These are phyloP conservation scores for Melopsittacus undulatus DNA, from an alignment of 2,797 vertebrate species.

Conservation along the genomic window DNA sequence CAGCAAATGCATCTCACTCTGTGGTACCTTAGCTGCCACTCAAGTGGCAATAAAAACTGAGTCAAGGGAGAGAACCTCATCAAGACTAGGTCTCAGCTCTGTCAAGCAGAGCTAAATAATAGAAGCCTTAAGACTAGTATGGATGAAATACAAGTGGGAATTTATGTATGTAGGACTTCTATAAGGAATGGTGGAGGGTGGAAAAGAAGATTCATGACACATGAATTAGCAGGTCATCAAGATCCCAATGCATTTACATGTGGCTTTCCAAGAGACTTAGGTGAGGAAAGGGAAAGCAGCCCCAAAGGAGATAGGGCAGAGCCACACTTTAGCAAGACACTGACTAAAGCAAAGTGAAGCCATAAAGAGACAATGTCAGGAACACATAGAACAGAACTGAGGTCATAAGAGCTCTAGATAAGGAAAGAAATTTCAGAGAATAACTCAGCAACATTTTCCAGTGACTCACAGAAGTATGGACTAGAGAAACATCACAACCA, in stretches of 20 bases:
- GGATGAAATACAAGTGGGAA: background rate
- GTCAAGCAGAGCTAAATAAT: background rate
- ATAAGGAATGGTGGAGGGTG: background rate
- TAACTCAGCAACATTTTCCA: background rate
- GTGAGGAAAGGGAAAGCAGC: background rate
- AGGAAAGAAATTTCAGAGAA: background rate
- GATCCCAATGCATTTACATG: background rate
- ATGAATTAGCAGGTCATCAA: background rate
- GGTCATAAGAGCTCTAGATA: rapidly evolving
- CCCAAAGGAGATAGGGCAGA: background rate
- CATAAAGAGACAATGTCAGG: background rate
- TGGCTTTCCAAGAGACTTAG: background rate
- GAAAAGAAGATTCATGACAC: background rate
- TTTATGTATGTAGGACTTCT: background rate
- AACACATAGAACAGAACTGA: background rate
- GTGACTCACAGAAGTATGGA: background rate
- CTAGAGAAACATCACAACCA: background rate
- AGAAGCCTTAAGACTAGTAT: background rate
- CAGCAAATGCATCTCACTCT: background rate
- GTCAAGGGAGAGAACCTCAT: background rate
- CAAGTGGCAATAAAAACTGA: background rate
- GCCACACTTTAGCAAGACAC: background rate
- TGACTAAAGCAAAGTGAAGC: background rate
- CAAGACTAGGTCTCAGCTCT: background rate
- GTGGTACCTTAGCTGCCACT: background rate